These are phyloP conservation scores for Otolemur garnettii DNA, from an alignment of 2,113 vertebrate genomes.

Conservation along the genomic window DNA sequence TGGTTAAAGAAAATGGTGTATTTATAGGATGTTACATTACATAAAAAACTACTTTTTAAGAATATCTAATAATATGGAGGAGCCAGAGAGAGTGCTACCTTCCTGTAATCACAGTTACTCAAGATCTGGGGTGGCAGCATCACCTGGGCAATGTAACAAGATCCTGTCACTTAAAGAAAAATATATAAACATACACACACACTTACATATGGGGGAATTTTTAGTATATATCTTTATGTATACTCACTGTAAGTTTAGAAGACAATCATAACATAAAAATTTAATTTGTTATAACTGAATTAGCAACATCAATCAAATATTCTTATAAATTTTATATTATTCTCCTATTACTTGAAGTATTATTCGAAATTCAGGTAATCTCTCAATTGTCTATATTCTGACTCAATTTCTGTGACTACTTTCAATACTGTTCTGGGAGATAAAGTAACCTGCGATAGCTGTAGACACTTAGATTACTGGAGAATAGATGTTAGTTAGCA, in stretches of 20 bases:
- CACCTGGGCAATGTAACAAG: background rate
- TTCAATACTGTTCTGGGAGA: background rate
- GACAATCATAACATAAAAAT: background rate
- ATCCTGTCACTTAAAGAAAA: background rate
- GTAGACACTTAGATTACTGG: background rate
- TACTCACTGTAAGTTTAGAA: conserved; percentile 15
- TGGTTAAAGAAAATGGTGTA: background rate
- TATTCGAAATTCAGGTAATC: conserved; percentile 11
- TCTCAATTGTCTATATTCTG: background rate
- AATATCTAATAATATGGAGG: background rate
- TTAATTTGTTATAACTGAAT: background rate
- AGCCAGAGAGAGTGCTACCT: background rate
- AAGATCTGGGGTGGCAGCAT: background rate
- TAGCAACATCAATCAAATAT: conserved; percentile 44
- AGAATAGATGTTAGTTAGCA: conserved; percentile 46
- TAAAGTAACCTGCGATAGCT: background rate
- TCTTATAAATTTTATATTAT: conserved; percentile 1
- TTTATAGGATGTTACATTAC: background rate
- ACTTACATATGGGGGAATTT: background rate
- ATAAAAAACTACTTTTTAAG: conserved; percentile 16
- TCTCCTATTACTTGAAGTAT: conserved; percentile 57
- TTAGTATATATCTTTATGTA: background rate
- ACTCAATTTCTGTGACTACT: background rate
- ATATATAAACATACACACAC: background rate
- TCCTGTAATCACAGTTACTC: background rate